Evolutionary conservation across 2,888 invertebrate genomes (phyloP).

Genomic region (Epinotia brunnichana): DNA sequence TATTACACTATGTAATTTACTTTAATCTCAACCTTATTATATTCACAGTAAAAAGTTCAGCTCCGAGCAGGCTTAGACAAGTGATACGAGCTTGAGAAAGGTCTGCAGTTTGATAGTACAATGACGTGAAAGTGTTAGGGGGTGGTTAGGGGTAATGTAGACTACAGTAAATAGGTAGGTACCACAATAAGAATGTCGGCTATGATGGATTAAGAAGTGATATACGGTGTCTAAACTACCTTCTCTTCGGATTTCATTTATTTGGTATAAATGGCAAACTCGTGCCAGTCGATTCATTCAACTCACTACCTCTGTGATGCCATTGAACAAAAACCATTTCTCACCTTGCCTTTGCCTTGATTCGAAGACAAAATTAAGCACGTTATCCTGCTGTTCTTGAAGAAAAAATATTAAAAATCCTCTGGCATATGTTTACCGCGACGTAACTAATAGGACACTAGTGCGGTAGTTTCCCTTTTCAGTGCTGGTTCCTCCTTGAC

Average conservation of each 20-base stretch:
- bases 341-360: no score
- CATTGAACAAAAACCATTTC: no score
- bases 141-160: constrained; percentile 58
- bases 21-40: constrained; percentile 3
- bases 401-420: no score
- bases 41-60: neutral
- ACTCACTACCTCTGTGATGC: no score
- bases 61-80: neutral
- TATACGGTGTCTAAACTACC: neutral
- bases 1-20: neutral
- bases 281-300: no score
- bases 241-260: neutral
- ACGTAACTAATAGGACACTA: no score
- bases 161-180: no score
- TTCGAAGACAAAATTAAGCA: no score
- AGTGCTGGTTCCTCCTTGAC: no score
- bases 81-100: constrained; percentile 3
- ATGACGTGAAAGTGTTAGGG: constrained; percentile 59
- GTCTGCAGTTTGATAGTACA: constrained; percentile 46
- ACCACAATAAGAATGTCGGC: constrained; percentile 54
- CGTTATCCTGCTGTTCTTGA: no score
- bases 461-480: no score
- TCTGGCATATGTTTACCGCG: no score
- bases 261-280: neutral
- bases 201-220: constrained; percentile 57